These are phyloP conservation scores for Perca schrenkii DNA, from an alignment of 2,113 vertebrate genomes.

Conservation along the genomic window DNA sequence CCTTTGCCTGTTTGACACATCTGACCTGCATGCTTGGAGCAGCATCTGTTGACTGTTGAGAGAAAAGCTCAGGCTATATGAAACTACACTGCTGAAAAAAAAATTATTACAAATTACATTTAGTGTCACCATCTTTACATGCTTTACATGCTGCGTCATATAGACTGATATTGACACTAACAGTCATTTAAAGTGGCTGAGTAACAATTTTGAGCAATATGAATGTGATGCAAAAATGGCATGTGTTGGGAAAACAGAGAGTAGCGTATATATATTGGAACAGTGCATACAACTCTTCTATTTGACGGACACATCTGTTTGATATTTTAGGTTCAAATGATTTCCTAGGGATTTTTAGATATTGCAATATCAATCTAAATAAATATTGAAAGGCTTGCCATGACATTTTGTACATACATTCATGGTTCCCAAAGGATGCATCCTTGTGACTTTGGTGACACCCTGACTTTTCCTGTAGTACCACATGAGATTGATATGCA, in stretches of 20 bases:
- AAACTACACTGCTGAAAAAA: not conserved
- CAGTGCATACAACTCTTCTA: not conserved
- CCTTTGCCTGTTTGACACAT: slow-evolving; percentile 46
- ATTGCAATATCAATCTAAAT: not conserved
- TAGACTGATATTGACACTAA: not conserved
- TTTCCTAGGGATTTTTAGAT: not conserved
- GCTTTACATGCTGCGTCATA: not conserved
- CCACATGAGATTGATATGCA: not conserved
- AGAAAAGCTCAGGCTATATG: slow-evolving; percentile 1
- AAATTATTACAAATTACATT: not conserved
- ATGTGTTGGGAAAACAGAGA: not conserved
- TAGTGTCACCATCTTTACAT: not conserved
- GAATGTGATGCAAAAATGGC: not conserved
- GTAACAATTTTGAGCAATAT: not conserved
- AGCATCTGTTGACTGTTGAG: slow-evolving; percentile 17
- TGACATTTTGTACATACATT: not conserved
- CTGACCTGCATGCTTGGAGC: slow-evolving; percentile 14
- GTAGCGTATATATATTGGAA: not conserved
- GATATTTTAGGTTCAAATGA: not conserved
- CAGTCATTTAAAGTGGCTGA: not conserved
- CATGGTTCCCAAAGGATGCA: not conserved
- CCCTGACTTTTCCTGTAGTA: not conserved
- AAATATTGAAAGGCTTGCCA: not conserved
- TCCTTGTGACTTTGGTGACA: not conserved
- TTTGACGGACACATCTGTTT: not conserved